Base-by-base conservation (phyloP, 1,140 invertebrate genomes). In the Lithobius niger region DNA sequence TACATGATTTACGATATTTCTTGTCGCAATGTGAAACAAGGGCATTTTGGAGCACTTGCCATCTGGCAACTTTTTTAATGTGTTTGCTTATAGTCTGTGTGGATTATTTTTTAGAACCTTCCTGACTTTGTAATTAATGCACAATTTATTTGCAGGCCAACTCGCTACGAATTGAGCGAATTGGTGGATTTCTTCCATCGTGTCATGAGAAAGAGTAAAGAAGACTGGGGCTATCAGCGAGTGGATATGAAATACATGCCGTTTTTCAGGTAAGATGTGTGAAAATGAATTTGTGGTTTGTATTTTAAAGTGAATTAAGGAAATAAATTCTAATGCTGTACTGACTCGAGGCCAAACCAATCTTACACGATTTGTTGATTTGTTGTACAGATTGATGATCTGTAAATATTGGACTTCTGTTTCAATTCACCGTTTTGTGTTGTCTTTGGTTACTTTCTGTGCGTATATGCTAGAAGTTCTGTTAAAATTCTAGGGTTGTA, bases 121-220 rank as follows among this genome's bases (percentile, higher is more conserved):
- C 31, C 6, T 43, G 19, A 44, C 3, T 57, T 25, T 26, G 47
- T 24, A 42, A 47, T 52, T 42, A 45, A n/a, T 56, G 54, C 56
- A 27, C 54, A 57, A 47, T 60, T 24, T 18, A 36, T 19, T 62
- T 60, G 54, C 66, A 92, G 89, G 0, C 89, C 90, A 0, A 80
- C 82, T 53, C 76, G 84, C 27, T 96, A 93, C 63, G 75, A 80
- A 55, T 69, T 95, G 16, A 72, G 73, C 4, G 86, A 92, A 53
- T 62, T 97, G 27, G 76, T 91, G 0, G 82, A 85, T 62, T 94
- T 79, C 78, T 79, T 87, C 62, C 79, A 79, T 65, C 69, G 73
- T 16, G 64, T 86, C 1, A 82, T 88, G 79, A 74, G 82, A n/a
- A 82, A 79, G 63, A 77, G 27, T 4, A 40, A 31, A 2, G 62